Conservation (phyloP, 2,113 vertebrate species). For the Perca flavescens region DNA sequence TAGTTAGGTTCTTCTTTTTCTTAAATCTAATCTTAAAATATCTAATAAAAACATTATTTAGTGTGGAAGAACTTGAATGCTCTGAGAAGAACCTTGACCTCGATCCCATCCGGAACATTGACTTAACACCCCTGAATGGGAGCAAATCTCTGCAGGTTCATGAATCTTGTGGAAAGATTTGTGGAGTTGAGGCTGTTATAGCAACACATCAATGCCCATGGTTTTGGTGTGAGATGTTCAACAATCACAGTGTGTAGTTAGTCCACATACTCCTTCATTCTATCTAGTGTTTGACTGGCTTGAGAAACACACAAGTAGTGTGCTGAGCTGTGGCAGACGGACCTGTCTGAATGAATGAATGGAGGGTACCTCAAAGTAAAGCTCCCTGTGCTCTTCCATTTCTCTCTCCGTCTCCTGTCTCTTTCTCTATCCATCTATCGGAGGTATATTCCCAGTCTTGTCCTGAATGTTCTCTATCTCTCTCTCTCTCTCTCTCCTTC, state of each 20-base stretch:
- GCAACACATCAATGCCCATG: neutral
- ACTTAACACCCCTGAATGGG: neutral
- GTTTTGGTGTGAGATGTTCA: neutral
- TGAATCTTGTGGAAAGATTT: constrained; percentile 9
- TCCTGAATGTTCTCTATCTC: constrained; percentile 40
- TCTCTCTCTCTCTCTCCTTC: constrained; percentile 18
- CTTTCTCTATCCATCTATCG: constrained; percentile 41
- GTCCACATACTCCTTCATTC: neutral
- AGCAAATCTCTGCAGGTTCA: neutral
- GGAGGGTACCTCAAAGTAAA: neutral
- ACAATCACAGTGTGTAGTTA: neutral
- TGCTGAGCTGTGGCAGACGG: neutral
- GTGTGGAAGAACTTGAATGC: too few species aligned
- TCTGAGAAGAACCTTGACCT: neutral
- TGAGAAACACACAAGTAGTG: neutral
- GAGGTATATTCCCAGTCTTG: constrained; percentile 27
- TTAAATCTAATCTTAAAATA: neutral
- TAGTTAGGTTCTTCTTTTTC: neutral
- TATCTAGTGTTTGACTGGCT: neutral
- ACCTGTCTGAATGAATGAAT: neutral
- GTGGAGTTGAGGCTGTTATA: neutral
- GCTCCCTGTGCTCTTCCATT: constrained; percentile 12
- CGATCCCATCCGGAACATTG: neutral
- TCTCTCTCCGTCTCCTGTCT: constrained; percentile 38
- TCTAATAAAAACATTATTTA: too few species aligned